Evolutionary conservation across 2,113 vertebrate genomes (phyloP).

Genomic region (Colaptes auratus): DNA sequence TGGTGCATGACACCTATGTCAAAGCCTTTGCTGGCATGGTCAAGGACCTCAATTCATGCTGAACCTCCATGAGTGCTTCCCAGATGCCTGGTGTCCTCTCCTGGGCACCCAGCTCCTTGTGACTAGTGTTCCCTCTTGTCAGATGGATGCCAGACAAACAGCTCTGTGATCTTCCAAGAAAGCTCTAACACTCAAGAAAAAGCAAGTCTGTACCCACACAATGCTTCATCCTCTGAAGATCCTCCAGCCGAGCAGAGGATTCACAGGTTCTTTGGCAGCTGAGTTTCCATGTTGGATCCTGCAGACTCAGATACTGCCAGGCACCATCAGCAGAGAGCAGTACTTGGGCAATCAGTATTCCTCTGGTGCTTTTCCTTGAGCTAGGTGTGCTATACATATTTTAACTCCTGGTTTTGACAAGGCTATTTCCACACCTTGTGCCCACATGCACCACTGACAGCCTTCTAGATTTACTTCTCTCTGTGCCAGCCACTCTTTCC

Average conservation of each 20-base stretch:
- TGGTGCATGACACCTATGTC: not conserved
- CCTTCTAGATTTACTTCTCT: not conserved
- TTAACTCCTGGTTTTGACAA: not conserved
- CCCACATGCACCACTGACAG: not conserved
- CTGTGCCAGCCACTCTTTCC: rapidly evolving
- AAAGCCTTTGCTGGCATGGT: not conserved
- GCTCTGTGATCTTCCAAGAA: not conserved
- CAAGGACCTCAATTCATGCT: rapidly evolving
- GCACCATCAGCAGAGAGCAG: not conserved
- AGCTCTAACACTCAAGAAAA: not conserved
- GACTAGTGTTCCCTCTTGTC: not conserved
- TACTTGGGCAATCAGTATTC: not conserved
- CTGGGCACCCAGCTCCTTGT: not conserved
- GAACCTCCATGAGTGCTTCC: not conserved
- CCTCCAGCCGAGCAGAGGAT: not conserved
- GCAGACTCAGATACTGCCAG: not conserved
- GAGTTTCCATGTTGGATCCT: not conserved
- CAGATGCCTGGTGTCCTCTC: not conserved
- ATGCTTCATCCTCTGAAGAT: not conserved
- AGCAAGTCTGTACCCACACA: not conserved
- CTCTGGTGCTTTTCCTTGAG: not conserved
- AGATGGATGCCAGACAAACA: not conserved
- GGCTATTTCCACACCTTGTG: not conserved
- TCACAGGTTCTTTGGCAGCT: not conserved
- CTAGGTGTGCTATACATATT: not conserved